Evolutionary conservation across 1,140 invertebrate species (phyloP).

Genomic region (Harlomillsia oculata): DNA sequence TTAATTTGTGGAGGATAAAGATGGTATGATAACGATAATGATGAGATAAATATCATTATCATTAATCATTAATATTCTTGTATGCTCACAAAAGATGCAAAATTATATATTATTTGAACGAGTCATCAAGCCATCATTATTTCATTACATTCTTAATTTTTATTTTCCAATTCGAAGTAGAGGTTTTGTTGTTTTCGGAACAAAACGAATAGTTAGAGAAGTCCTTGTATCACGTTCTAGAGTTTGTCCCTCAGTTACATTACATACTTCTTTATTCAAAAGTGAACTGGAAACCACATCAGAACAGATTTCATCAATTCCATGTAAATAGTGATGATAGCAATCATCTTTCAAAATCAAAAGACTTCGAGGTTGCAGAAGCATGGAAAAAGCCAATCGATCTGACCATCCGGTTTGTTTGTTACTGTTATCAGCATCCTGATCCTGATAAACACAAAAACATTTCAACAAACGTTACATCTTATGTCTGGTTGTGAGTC

Average conservation of each 20-base stretch:
- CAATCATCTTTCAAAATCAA: conserved; percentile 72
- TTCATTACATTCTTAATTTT: background rate
- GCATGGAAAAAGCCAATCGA: conserved; percentile 45
- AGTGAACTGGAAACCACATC: conserved; percentile 58
- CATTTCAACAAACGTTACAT: too few relatives aligned
- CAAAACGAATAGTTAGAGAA: conserved; percentile 87
- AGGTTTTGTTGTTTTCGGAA: conserved; percentile 70
- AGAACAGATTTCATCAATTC: conserved; percentile 63
- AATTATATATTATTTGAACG: background rate
- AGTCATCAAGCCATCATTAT: background rate
- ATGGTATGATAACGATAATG: too few relatives aligned
- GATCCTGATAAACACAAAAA: too few relatives aligned
- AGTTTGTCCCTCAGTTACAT: conserved; percentile 42
- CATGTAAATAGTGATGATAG: conserved; percentile 78
- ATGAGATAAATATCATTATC: too few relatives aligned
- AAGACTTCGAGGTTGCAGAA: conserved; percentile 79
- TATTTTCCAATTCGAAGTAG: conserved; percentile 14
- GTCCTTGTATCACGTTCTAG: conserved; percentile 62
- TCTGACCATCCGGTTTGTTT: too few relatives aligned
- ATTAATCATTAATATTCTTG: too few relatives aligned
- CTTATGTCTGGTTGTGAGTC: background rate
- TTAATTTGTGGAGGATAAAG: too few relatives aligned
- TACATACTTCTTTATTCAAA: conserved; percentile 53
- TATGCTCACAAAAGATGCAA: too few relatives aligned
- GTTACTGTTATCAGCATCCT: too few relatives aligned